Conservation (phyloP, 1,140 invertebrate species). For the Hydropsyche tenuis region DNA sequence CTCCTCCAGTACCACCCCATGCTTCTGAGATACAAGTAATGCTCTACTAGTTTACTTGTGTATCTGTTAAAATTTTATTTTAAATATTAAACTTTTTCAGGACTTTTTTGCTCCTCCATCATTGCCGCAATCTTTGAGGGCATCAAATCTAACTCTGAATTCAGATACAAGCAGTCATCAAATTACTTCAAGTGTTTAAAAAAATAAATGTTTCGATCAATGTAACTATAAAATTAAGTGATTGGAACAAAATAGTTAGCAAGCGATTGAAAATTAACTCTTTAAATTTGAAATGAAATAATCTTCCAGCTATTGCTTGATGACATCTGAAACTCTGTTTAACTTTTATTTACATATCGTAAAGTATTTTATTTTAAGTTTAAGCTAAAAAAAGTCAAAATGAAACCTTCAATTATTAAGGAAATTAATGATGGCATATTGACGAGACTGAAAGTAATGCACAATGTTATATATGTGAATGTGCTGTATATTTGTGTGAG, state of each 20-base stretch:
- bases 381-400: background rate
- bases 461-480: conserved; percentile 6
- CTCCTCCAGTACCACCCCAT: conserved; percentile 38
- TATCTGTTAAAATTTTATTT: no score
- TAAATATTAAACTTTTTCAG: conserved; percentile 30
- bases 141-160: conserved; percentile 59
- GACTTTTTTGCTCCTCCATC: conserved; percentile 52
- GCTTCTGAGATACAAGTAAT: conserved; percentile 20
- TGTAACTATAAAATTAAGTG: background rate
- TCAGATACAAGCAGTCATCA: conserved; percentile 62
- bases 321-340: conserved; percentile 3
- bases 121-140: conserved; percentile 58
- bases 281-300: background rate
- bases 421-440: conserved; percentile 4
- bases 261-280: background rate
- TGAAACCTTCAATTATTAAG: background rate
- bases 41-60: background rate
- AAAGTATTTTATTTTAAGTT: conserved; percentile 6
- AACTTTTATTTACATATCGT: conserved; percentile 19
- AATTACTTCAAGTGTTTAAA: conserved; percentile 58
- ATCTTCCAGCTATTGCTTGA: background rate
- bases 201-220: background rate
- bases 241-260: background rate
- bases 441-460: conserved; percentile 8
- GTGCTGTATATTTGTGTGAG: conserved; percentile 2